Evolutionary conservation across 2,113 vertebrate genomes (phyloP).

Genomic region (Phalacrocorax pelagicus): DNA sequence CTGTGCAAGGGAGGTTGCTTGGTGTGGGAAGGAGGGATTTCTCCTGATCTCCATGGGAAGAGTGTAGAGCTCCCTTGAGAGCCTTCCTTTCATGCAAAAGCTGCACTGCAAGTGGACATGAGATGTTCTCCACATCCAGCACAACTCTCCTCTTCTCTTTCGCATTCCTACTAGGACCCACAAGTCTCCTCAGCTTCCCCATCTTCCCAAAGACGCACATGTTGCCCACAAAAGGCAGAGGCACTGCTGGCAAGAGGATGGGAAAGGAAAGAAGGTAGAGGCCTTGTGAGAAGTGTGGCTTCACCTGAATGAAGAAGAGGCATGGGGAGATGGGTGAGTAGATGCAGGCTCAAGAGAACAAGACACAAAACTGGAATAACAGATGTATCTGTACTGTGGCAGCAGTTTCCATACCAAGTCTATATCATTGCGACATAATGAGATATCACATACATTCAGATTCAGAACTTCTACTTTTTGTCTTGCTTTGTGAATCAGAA

Average conservation of each 20-base stretch:
- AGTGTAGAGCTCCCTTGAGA: not conserved
- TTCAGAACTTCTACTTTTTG: not conserved
- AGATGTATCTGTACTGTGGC: not conserved
- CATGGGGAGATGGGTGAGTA: not conserved
- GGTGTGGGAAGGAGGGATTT: not conserved
- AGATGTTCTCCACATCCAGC: not conserved
- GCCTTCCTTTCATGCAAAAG: not conserved
- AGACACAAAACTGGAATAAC: not conserved
- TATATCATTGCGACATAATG: fast-evolving
- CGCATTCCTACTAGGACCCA: not conserved
- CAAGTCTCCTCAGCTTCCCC: not conserved
- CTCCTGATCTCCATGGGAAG: not conserved
- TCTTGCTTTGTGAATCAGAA: not conserved
- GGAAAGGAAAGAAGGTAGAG: not conserved
- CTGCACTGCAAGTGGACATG: not conserved
- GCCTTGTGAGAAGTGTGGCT: not conserved
- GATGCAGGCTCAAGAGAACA: not conserved
- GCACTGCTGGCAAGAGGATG: not conserved
- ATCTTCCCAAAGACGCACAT: not conserved
- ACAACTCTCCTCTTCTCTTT: not conserved
- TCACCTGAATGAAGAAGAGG: not conserved
- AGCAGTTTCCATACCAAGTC: not conserved
- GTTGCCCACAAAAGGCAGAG: not conserved
- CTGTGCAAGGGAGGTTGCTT: not conserved
- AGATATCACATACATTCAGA: not conserved